A percentile compares a stretch with the other conserved stretches of the same genome.
Evolutionary conservation across 2,797 vertebrate genomes (phyloP).

Genomic region (Naso thynnoides): DNA sequence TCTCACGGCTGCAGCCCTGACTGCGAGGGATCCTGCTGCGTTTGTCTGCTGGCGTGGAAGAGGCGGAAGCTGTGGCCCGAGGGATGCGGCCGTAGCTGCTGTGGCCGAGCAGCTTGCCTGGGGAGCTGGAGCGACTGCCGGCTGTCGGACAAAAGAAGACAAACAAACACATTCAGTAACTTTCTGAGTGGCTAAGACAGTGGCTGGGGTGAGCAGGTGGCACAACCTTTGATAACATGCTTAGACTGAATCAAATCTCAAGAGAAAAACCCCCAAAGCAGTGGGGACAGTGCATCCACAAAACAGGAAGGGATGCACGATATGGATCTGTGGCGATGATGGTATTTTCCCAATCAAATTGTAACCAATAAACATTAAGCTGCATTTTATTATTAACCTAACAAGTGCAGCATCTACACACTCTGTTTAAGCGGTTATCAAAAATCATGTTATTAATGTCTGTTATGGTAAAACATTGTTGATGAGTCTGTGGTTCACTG

Average conservation of each 20-base stretch:
- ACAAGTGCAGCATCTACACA: too few species aligned
- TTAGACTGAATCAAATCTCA: constrained; percentile 9
- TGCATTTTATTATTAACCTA: too few species aligned
- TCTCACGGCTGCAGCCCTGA: constrained; percentile 97
- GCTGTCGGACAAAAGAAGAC: constrained; percentile 77
- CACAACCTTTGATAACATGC: constrained; percentile 32
- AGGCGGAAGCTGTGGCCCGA: constrained; percentile 83
- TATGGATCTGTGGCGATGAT: too few species aligned
- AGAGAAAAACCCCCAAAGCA: constrained; percentile 28
- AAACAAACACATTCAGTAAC: not conserved
- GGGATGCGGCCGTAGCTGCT: constrained; percentile 90
- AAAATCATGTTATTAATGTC: too few species aligned
- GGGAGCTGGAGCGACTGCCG: constrained; percentile 96
- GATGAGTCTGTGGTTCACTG: too few species aligned
- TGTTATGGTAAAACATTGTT: too few species aligned
- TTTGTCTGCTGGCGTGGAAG: constrained; percentile 88
- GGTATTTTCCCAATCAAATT: too few species aligned
- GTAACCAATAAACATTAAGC: too few species aligned
- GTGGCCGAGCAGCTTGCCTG: constrained; percentile 92
- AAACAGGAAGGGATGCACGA: not conserved
- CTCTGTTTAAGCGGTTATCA: too few species aligned
- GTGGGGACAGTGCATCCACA: not conserved
- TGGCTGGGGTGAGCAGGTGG: not conserved
- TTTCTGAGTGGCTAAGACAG: not conserved
- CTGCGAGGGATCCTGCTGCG: constrained; percentile 95